Evolutionary conservation across 2,113 vertebrate species (phyloP).

Genomic region (Gambusia affinis): DNA sequence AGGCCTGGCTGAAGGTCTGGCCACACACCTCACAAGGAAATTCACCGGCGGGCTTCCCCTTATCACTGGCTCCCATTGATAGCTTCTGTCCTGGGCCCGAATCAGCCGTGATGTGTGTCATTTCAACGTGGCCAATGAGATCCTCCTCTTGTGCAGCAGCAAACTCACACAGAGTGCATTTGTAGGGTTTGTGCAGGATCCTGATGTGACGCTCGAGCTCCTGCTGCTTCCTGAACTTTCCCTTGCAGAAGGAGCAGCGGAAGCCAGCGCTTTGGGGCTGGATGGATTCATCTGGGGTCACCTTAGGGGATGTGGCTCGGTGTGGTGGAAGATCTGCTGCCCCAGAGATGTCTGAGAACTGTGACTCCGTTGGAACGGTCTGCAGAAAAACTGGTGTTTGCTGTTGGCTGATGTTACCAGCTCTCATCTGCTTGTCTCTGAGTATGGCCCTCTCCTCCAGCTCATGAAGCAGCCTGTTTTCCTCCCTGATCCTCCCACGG

Average conservation of each 20-base stretch:
- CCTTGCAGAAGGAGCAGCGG: conserved; percentile 98
- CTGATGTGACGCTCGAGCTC: conserved; percentile 96
- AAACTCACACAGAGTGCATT: conserved; percentile 97
- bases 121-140: conserved; percentile 95
- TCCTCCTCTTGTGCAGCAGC: conserved; percentile 96
- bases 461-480: conserved; percentile 95
- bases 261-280: conserved; percentile 84
- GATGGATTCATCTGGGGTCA: conserved; percentile 83
- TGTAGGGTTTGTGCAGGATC: conserved; percentile 98
- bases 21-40: conserved; percentile 97
- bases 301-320: conserved; percentile 84
- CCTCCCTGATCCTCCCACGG: conserved; percentile 92
- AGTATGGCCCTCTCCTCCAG: conserved; percentile 96
- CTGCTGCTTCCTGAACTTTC: conserved; percentile 97
- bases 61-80: conserved; percentile 71
- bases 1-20: conserved; percentile 98
- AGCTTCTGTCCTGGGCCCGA: conserved; percentile 87
- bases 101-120: conserved; percentile 93
- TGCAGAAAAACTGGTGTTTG: conserved; percentile 68
- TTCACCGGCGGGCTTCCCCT: conserved; percentile 88
- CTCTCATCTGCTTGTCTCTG: conserved; percentile 92
- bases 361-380: conserved; percentile 56
- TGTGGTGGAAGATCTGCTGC: conserved; percentile 82
- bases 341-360: conserved; percentile 75
- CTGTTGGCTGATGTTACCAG: conserved; percentile 74